Conservation (phyloP, 2,113 vertebrate species). For the Otocyon megalotis region DNA sequence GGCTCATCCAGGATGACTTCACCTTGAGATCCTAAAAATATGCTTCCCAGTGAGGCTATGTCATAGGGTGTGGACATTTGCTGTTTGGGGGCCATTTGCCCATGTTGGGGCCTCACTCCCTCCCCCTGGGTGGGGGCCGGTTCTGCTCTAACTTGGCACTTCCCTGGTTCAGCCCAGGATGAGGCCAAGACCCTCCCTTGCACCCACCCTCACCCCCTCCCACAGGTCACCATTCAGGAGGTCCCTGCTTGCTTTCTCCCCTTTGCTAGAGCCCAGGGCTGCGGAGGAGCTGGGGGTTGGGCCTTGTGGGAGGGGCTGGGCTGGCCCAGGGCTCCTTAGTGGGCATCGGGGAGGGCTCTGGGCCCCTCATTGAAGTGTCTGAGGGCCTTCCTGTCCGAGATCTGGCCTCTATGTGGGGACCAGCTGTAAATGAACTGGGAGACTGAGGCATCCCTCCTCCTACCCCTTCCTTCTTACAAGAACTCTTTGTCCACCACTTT, state of each 20-base stretch:
- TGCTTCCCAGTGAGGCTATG: not conserved
- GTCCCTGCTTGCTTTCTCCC: not conserved
- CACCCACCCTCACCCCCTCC: accelerated
- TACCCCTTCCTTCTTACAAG: not conserved
- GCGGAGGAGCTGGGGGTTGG: not conserved
- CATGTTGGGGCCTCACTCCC: not conserved
- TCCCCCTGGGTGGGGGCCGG: not conserved
- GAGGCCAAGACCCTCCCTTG: not conserved
- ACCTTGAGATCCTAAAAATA: not conserved
- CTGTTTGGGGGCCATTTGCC: no score
- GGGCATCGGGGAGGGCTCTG: not conserved
- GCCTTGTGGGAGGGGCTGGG: not conserved
- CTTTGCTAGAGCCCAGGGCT: accelerated
- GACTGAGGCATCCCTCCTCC: accelerated
- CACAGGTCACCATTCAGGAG: no score
- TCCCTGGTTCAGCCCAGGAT: not conserved
- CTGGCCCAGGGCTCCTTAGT: not conserved
- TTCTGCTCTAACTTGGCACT: not conserved
- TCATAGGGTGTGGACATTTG: not conserved
- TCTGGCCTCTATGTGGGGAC: not conserved
- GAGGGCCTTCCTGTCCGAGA: not conserved
- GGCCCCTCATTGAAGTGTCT: no score
- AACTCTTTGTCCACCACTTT: not conserved
- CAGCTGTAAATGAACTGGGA: not conserved
- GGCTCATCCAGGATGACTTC: not conserved